Percentiles rank a stretch among this genome's conserved stretches.
Evolutionary conservation across 2,888 invertebrate species (phyloP).

Genomic region (Augiades crinisus): DNA sequence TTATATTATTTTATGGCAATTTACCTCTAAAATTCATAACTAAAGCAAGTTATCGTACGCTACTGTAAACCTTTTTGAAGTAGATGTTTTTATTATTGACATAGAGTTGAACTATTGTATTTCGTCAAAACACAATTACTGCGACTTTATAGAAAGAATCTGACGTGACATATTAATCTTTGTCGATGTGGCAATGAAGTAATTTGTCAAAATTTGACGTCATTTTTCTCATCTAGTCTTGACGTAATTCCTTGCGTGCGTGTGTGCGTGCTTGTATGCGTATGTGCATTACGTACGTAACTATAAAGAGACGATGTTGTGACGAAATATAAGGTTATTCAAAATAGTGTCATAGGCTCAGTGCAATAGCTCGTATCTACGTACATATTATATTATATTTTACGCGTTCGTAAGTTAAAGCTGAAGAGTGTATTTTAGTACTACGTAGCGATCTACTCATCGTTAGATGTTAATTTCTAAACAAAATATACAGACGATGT

Average conservation of each 20-base stretch:
- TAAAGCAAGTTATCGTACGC: constrained; percentile 13
- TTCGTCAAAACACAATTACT: neutral
- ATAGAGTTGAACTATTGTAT: neutral
- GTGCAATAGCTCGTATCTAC: constrained; percentile 34
- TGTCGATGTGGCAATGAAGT: too few relatives aligned
- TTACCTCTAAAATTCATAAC: neutral
- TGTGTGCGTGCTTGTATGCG: too few relatives aligned
- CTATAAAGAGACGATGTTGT: too few relatives aligned
- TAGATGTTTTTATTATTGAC: neutral
- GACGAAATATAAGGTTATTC: constrained; percentile 10
- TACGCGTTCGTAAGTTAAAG: constrained; percentile 12
- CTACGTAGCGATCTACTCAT: constrained; percentile 16
- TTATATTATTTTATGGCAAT: too few relatives aligned
- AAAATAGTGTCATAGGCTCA: constrained; percentile 28
- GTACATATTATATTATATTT: constrained; percentile 10
- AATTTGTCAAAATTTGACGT: too few relatives aligned
- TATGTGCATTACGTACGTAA: too few relatives aligned
- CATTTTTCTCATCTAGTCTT: too few relatives aligned
- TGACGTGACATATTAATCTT: too few relatives aligned
- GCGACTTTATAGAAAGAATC: too few relatives aligned
- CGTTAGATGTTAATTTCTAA: constrained; percentile 29
- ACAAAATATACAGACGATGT: constrained; percentile 31
- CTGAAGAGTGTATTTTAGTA: constrained; percentile 29
- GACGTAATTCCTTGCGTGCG: too few relatives aligned
- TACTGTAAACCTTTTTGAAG: neutral